These are phyloP conservation scores for Choreutis nemorana DNA, from an alignment of 2,888 invertebrate genomes.

Conservation along the genomic window DNA sequence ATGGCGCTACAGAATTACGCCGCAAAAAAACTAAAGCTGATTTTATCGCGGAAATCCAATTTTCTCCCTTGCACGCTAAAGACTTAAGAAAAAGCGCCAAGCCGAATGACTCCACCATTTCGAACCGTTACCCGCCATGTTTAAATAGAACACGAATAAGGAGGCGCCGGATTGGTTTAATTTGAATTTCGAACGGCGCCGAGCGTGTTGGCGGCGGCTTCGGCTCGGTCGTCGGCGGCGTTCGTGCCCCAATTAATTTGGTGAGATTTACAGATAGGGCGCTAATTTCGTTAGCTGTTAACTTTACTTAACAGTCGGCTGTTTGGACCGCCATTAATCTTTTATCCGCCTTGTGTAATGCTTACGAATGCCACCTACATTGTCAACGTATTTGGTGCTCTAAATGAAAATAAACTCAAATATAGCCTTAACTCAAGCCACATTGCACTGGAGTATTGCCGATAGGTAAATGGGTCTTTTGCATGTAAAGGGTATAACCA, in stretches of 20 bases:
- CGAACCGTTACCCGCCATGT: constrained; percentile 59
- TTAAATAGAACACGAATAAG: constrained; percentile 63
- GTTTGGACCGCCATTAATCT: constrained; percentile 53
- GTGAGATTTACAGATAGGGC: constrained; percentile 58
- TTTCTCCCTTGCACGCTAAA: constrained; percentile 65
- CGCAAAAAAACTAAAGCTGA: constrained; percentile 54
- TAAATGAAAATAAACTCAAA: too few species aligned
- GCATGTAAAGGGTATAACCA: too few species aligned
- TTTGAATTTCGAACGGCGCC: constrained; percentile 62
- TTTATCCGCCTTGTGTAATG: constrained; percentile 26
- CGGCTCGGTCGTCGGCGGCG: constrained; percentile 31
- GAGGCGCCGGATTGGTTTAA: constrained; percentile 66
- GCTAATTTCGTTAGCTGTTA: constrained; percentile 61
- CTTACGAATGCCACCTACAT: constrained; percentile 42
- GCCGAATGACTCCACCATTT: constrained; percentile 63
- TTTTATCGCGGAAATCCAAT: constrained; percentile 67
- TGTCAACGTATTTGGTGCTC: too few species aligned
- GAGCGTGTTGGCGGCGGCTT: constrained; percentile 33
- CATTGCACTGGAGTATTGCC: too few species aligned
- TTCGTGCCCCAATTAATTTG: constrained; percentile 58
- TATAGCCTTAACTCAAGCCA: too few species aligned
- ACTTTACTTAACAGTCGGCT: constrained; percentile 45
- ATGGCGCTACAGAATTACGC: constrained; percentile 50
- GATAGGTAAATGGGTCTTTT: too few species aligned
- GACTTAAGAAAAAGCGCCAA: constrained; percentile 63